Conservation (phyloP, 2,113 vertebrate species). For the Donacobius atricapilla region DNA sequence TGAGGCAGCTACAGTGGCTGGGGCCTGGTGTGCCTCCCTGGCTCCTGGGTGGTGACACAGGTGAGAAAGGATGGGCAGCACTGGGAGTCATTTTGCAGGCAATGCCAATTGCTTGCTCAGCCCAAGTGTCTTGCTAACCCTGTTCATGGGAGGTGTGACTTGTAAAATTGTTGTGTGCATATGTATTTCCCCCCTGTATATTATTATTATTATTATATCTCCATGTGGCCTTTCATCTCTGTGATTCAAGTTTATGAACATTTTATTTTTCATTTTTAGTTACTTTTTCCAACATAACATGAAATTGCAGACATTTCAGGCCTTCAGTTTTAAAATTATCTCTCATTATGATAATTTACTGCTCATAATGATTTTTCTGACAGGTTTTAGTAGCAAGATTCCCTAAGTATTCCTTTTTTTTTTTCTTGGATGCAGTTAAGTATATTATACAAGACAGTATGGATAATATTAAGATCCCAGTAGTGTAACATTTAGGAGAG, state of each 20-base stretch:
- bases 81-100: neutral
- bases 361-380: constrained; percentile 72
- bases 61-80: neutral
- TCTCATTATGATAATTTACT: constrained; percentile 66
- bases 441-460: constrained; percentile 14
- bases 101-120: neutral
- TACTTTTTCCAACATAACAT: constrained; percentile 6
- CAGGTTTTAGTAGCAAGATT: constrained; percentile 60
- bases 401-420: constrained; percentile 52
- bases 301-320: constrained; percentile 16
- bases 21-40: rapidly evolving
- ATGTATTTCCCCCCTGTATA: neutral
- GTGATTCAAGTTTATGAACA: neutral
- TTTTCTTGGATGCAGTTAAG: constrained; percentile 45
- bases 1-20: neutral
- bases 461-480: constrained; percentile 7
- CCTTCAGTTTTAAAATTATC: constrained; percentile 67
- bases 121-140: neutral
- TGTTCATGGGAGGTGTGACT: neutral
- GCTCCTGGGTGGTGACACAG: neutral
- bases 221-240: neutral
- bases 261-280: constrained; percentile 24
- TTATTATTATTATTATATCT: neutral
- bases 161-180: neutral
- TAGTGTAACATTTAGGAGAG: neutral